phyloP scores from a whole-genome alignment of 2,888 invertebrate species.

The Acronicta leporina region DNA sequence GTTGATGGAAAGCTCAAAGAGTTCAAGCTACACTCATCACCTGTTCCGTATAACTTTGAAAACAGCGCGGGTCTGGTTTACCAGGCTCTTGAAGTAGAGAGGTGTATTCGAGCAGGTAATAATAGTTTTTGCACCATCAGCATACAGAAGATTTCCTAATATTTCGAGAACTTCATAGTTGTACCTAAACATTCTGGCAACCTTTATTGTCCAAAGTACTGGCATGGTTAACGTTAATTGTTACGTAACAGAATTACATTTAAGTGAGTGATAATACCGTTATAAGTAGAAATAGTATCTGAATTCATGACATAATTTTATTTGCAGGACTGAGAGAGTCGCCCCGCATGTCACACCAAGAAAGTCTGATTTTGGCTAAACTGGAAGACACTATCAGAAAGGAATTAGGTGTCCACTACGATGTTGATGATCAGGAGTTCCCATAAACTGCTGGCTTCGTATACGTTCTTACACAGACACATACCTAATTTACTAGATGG shows the following conservation, averaged over 20 bases:
- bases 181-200: too few relatives aligned
- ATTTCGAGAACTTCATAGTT: too few relatives aligned
- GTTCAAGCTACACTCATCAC: constrained; percentile 89
- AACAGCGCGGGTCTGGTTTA: constrained; percentile 93
- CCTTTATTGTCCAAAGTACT: too few relatives aligned
- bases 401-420: constrained; percentile 91
- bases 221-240: too few relatives aligned
- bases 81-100: constrained; percentile 92
- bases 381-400: constrained; percentile 92
- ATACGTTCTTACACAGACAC: neutral
- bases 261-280: too few relatives aligned
- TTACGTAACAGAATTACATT: too few relatives aligned
- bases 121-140: neutral
- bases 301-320: constrained; percentile 3
- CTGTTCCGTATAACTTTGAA: constrained; percentile 86
- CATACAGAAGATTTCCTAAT: too few relatives aligned
- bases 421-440: constrained; percentile 82
- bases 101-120: constrained; percentile 90
- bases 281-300: too few relatives aligned
- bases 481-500: too few relatives aligned
- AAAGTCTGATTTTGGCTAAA: constrained; percentile 91
- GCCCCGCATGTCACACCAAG: constrained; percentile 90
- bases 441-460: constrained; percentile 30
- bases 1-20: constrained; percentile 87
- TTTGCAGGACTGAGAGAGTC: constrained; percentile 91